Conservation (phyloP, 1,140 invertebrate genomes). For the Rhagoletis pomonella region DNA sequence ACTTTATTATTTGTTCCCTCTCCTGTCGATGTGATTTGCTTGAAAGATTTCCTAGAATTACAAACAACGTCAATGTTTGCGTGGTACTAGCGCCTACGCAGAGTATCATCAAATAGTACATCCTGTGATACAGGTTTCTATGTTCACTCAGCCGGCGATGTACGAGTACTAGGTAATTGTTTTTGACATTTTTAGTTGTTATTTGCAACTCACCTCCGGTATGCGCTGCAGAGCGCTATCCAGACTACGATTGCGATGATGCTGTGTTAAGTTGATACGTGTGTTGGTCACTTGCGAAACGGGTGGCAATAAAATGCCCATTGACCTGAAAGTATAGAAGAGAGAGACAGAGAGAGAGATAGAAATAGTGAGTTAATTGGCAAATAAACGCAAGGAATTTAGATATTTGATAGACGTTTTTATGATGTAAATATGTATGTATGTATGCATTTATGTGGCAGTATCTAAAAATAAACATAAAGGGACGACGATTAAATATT, state of each 20-base stretch:
- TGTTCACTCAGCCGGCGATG: conserved; percentile 6
- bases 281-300: conserved; percentile 78
- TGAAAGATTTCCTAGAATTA: not conserved
- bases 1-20: not conserved
- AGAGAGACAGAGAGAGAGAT: conserved; percentile 1
- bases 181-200: not conserved
- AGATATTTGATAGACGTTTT: too few species aligned
- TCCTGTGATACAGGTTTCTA: conserved; percentile 13
- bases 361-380: too few species aligned
- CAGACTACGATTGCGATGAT: conserved; percentile 90
- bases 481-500: too few species aligned
- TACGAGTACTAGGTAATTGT: not conserved
- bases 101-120: not conserved
- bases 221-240: conserved; percentile 91
- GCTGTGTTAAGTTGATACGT: conserved; percentile 78
- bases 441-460: not conserved
- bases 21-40: not conserved
- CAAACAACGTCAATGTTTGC: not conserved
- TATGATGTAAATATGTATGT: not conserved
- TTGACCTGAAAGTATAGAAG: conserved; percentile 78
- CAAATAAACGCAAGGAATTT: too few species aligned
- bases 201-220: conserved; percentile 80
- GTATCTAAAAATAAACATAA: too few species aligned
- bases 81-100: conserved; percentile 7
- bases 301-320: conserved; percentile 85